Percentiles rank a stretch among this genome's conserved stretches.
Evolutionary conservation across 2,888 invertebrate species (phyloP).

Genomic region (Scaptodrosophila latifasciaeformis): DNA sequence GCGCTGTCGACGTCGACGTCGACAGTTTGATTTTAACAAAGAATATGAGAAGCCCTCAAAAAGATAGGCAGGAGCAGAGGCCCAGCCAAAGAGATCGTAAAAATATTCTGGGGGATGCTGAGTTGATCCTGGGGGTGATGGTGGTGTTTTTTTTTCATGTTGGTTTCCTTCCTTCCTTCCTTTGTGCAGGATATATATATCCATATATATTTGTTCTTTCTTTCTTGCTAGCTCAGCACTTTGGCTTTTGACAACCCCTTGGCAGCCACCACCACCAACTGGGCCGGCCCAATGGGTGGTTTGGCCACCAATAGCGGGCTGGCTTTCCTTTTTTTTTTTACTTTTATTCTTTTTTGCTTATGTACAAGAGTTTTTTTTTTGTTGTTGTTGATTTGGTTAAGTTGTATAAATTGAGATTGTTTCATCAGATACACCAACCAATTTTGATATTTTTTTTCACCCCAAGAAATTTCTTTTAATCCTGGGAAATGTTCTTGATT

Average conservation of each 20-base stretch:
- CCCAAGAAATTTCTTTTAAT: conserved; percentile 14
- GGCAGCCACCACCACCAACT: conserved; percentile 35
- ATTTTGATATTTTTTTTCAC: conserved; percentile 24
- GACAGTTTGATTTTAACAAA: conserved; percentile 9
- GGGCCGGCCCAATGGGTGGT: conserved; percentile 52
- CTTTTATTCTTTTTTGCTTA: conserved; percentile 45
- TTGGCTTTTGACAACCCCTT: conserved; percentile 39
- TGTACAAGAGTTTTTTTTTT: conserved; percentile 40
- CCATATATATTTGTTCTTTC: too few species aligned
- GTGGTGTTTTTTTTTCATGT: neutral
- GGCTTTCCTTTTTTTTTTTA: conserved; percentile 33
- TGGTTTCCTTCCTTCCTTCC: neutral
- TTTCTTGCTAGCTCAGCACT: conserved; percentile 26
- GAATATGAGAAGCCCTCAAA: conserved; percentile 15
- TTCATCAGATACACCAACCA: conserved; percentile 9
- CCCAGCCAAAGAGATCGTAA: conserved; percentile 26
- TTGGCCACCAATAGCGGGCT: conserved; percentile 3
- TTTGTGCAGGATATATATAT: neutral
- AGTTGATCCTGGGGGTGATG: neutral
- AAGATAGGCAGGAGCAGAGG: neutral
- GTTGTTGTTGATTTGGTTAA: conserved; percentile 34
- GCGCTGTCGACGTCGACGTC: conserved; percentile 20
- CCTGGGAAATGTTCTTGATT: too few species aligned
- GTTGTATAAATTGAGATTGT: conserved; percentile 34
- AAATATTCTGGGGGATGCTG: conserved; percentile 24